phyloP scores from a whole-genome alignment of 2,113 vertebrate genomes.

The Hypocryptadius cinnamomeus region DNA sequence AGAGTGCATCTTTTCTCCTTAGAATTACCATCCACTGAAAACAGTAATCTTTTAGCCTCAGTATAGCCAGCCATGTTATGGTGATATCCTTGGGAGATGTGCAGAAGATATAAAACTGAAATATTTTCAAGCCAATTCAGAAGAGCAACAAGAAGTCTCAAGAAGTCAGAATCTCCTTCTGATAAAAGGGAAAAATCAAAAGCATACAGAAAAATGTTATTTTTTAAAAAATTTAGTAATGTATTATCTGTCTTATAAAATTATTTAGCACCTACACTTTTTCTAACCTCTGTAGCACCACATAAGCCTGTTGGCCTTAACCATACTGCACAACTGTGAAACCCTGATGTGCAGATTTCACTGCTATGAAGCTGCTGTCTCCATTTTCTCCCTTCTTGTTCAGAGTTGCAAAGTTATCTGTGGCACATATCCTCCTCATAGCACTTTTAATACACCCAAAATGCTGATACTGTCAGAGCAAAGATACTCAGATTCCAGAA shows the following conservation, averaged over 20 bases:
- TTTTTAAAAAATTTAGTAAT: not conserved
- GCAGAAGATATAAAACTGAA: not conserved
- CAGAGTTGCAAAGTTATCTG: not conserved
- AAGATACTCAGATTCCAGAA: not conserved
- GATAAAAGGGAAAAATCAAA: not conserved
- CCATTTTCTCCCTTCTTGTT: not conserved
- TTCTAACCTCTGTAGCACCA: not conserved
- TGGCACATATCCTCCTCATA: fast-evolving
- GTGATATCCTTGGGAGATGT: not conserved
- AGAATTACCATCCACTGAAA: not conserved
- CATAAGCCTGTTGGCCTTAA: not conserved
- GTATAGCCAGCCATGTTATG: not conserved
- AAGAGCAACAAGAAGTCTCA: not conserved
- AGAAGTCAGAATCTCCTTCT: not conserved
- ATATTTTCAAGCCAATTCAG: not conserved
- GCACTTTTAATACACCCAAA: not conserved
- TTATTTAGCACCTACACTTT: not conserved
- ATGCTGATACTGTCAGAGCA: not conserved
- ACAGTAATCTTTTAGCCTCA: not conserved
- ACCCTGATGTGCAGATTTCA: not conserved
- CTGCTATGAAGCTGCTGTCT: not conserved
- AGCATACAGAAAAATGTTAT: not conserved
- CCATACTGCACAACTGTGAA: not conserved
- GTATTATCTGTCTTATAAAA: not conserved
- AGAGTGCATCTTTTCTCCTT: not conserved